Percentiles rank a stretch among this genome's conserved stretches.
Evolutionary conservation across 2,888 invertebrate species (phyloP).

Genomic region (Microplitis manilae): DNA sequence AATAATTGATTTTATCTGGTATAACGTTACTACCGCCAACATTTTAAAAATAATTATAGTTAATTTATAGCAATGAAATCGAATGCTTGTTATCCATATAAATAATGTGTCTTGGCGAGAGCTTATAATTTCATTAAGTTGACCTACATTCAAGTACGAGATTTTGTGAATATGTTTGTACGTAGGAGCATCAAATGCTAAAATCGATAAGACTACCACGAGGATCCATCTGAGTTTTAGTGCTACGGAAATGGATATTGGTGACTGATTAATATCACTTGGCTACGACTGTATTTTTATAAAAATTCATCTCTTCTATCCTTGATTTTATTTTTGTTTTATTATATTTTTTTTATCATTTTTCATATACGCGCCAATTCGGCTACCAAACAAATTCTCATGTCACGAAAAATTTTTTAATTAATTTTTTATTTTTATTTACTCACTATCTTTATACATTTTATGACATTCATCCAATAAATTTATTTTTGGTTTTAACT

Average conservation of each 20-base stretch:
- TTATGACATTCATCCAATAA: no score
- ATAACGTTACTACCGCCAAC: neutral
- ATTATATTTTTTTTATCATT: neutral
- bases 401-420: slow-evolving; percentile 6
- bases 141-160: slow-evolving; percentile 48
- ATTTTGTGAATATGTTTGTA: slow-evolving; percentile 35
- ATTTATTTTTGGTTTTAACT: no score
- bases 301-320: neutral
- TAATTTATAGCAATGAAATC: slow-evolving; percentile 6
- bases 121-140: slow-evolving; percentile 52
- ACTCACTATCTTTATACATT: no score
- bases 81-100: slow-evolving; percentile 1
- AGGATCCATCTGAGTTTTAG: slow-evolving; percentile 18
- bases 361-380: slow-evolving; percentile 22
- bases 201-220: slow-evolving; percentile 32
- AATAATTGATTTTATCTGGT: neutral
- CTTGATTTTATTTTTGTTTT: slow-evolving; percentile 14
- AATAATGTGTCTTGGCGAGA: slow-evolving; percentile 48
- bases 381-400: slow-evolving; percentile 31
- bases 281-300: slow-evolving; percentile 28
- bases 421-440: neutral
- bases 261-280: slow-evolving; percentile 49
- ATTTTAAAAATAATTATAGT: slow-evolving; percentile 2
- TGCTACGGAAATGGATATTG: slow-evolving; percentile 16
- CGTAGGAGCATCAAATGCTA: slow-evolving; percentile 19